A percentile compares a stretch with the other conserved stretches of the same genome.
phyloP scores from a whole-genome alignment of 1,140 invertebrate species.

The Drosophila chauvacae region DNA sequence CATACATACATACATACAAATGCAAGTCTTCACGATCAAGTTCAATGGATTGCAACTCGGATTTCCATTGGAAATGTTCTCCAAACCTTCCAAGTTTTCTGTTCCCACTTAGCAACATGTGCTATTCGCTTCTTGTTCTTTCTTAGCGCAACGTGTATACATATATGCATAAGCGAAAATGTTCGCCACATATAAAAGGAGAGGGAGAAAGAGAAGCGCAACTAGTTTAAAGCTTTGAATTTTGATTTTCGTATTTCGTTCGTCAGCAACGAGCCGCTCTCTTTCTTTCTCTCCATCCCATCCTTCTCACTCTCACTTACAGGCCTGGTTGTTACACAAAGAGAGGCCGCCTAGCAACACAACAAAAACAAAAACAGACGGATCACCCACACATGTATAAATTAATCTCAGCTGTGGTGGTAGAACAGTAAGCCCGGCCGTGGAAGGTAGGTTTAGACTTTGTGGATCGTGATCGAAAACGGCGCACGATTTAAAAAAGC shows the following conservation, averaged over 20 bases:
- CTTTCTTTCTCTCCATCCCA: slow-evolving; percentile 1
- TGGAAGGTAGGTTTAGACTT: slow-evolving; percentile 20
- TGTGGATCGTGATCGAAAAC: slow-evolving; percentile 44
- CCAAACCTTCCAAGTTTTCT: slow-evolving; percentile 17
- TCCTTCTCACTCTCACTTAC: slow-evolving; percentile 21
- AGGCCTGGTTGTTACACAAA: slow-evolving; percentile 25
- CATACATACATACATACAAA: neutral
- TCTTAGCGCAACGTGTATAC: slow-evolving; percentile 35
- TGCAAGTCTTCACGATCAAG: slow-evolving; percentile 25
- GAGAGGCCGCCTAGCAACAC: slow-evolving; percentile 47
- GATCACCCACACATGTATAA: slow-evolving; percentile 55
- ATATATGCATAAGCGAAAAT: slow-evolving; percentile 11
- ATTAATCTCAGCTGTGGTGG: slow-evolving; percentile 33
- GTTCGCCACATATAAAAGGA: slow-evolving; percentile 13
- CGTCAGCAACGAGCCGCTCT: slow-evolving; percentile 1
- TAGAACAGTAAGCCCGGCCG: slow-evolving; percentile 31
- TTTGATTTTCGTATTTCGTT: slow-evolving; percentile 10
- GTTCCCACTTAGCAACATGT: slow-evolving; percentile 71
- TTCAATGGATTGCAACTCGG: slow-evolving; percentile 53
- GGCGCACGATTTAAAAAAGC: neutral
- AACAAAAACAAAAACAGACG: slow-evolving; percentile 39
- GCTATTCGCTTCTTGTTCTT: slow-evolving; percentile 39
- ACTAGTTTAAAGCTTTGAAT: slow-evolving; percentile 73
- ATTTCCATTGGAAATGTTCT: slow-evolving; percentile 25
- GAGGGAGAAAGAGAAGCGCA: slow-evolving; percentile 41